Evolutionary conservation across 2,113 vertebrate species (phyloP).

Genomic region (Mus pahari): DNA sequence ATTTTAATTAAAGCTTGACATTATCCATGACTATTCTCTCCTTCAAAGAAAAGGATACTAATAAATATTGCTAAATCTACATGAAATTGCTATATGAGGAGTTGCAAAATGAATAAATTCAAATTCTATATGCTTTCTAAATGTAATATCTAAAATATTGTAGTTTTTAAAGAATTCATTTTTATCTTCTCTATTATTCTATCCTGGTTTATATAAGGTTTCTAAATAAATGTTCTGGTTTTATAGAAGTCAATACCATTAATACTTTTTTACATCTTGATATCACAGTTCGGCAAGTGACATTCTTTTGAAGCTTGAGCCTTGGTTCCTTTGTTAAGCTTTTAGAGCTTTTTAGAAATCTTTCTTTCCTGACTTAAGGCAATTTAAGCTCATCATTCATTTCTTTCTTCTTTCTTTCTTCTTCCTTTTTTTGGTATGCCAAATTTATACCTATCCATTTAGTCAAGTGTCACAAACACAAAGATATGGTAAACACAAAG

Average conservation of each 20-base stretch:
- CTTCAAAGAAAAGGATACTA: not conserved
- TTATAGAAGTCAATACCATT: not conserved
- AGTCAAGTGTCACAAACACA: not conserved
- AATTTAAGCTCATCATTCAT: not conserved
- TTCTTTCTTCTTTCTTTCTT: too few species aligned
- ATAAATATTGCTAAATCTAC: not conserved
- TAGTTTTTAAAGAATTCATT: not conserved
- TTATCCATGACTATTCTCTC: not conserved
- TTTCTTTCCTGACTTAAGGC: not conserved
- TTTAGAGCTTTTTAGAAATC: not conserved
- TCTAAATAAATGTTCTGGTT: not conserved
- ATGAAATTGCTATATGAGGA: not conserved
- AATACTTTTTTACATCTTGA: not conserved
- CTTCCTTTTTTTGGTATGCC: not conserved
- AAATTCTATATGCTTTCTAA: not conserved
- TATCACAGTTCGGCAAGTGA: not conserved
- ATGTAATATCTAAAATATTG: not conserved
- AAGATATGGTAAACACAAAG: not conserved
- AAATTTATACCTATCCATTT: not conserved
- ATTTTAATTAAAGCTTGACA: not conserved
- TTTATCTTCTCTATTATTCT: not conserved
- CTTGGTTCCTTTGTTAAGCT: not conserved
- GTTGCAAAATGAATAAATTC: slow-evolving; percentile 11
- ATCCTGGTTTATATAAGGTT: not conserved
- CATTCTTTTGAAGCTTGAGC: not conserved